phyloP scores from a whole-genome alignment of 2,113 vertebrate species.

The Okapia johnstoni region DNA sequence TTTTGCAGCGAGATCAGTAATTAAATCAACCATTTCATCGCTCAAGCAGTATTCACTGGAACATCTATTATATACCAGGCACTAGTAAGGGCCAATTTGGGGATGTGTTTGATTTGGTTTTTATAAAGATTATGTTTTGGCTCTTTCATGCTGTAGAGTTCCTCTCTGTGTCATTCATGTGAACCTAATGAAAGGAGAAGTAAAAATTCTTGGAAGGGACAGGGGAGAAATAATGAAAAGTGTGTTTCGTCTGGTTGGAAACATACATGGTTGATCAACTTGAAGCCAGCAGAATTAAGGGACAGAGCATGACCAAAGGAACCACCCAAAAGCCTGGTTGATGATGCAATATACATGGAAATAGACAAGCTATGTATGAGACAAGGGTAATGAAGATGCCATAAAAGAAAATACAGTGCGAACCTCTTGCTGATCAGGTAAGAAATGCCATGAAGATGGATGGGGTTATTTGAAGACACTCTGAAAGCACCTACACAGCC shows the following conservation, averaged over 20 bases:
- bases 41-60: background rate
- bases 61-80: background rate
- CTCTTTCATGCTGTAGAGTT: background rate
- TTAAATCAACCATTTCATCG: background rate
- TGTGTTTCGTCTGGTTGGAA: background rate
- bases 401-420: constrained; percentile 53
- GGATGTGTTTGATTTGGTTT: background rate
- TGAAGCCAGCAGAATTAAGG: background rate
- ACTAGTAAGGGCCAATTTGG: background rate
- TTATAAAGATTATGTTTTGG: background rate
- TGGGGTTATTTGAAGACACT: constrained; percentile 59
- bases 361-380: constrained; percentile 12
- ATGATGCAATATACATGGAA: constrained; percentile 25
- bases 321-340: background rate
- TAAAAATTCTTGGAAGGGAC: background rate
- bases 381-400: constrained; percentile 61
- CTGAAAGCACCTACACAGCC: constrained; percentile 52
- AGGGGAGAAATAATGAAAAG: background rate
- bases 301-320: background rate
- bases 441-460: constrained; percentile 71
- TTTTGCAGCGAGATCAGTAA: background rate
- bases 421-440: constrained; percentile 69
- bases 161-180: background rate
- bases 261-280: background rate
- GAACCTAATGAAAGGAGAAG: background rate